These are phyloP conservation scores for Plusia festucae DNA, from an alignment of 2,888 invertebrate genomes.

Conservation along the genomic window DNA sequence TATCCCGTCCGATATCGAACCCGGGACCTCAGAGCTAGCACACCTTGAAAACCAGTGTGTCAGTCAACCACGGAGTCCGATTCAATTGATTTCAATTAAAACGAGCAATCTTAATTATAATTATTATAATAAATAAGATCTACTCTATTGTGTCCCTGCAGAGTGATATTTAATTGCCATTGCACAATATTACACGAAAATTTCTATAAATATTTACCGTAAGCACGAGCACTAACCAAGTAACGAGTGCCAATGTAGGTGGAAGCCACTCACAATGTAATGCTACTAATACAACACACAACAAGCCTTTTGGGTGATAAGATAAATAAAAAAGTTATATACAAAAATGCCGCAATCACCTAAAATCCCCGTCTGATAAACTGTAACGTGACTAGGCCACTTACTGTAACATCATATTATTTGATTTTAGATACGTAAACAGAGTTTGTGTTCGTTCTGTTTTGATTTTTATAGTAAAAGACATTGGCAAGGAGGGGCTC, in stretches of 20 bases:
- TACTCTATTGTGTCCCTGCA: too few species aligned
- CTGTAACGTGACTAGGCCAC: conserved; percentile 18
- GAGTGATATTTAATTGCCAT: too few species aligned
- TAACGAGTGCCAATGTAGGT: conserved; percentile 24
- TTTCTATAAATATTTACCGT: background rate
- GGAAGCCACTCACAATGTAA: conserved; percentile 56
- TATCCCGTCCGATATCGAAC: too few species aligned
- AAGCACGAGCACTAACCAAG: conserved; percentile 29
- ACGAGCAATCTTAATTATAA: too few species aligned
- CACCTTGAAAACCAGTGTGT: too few species aligned
- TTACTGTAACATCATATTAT: conserved; percentile 3
- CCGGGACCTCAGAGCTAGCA: too few species aligned
- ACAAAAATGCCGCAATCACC: conserved; percentile 36
- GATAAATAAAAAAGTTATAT: conserved; percentile 63
- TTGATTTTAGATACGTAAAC: background rate
- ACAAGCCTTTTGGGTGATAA: conserved; percentile 71
- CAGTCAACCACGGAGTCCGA: too few species aligned
- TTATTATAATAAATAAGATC: too few species aligned
- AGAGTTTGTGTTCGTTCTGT: too few species aligned
- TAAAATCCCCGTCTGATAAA: conserved; percentile 50
- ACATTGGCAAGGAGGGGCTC: too few species aligned
- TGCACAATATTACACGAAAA: conserved; percentile 18
- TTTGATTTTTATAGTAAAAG: background rate
- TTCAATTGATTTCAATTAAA: too few species aligned
- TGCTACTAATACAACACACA: conserved; percentile 62